A percentile compares a stretch with the other conserved stretches of the same genome.
Conservation (phyloP, 2,888 invertebrate genomes). For the Drosophila borealis region DNA sequence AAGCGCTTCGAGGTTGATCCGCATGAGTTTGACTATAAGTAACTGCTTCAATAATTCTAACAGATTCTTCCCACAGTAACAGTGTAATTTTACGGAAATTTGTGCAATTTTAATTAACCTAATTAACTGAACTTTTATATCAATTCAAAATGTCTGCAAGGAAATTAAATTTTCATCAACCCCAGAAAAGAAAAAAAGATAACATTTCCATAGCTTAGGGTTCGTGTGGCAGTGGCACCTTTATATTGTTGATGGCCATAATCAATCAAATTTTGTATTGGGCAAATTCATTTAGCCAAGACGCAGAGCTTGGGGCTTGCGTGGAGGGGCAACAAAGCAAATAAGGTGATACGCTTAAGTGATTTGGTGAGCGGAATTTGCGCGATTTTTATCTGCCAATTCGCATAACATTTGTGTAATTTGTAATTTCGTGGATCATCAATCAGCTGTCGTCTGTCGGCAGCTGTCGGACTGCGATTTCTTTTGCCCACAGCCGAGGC, state of each 20-base stretch:
- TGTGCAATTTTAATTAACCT: too few species aligned
- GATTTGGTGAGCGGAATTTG: slow-evolving; percentile 42
- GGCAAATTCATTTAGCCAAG: slow-evolving; percentile 34
- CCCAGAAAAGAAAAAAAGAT: not conserved
- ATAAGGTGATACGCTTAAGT: slow-evolving; percentile 70
- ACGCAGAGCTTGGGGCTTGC: not conserved
- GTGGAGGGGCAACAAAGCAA: slow-evolving; percentile 35
- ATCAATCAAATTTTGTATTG: slow-evolving; percentile 63
- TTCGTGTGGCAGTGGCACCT: not conserved
- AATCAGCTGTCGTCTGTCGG: slow-evolving; percentile 62
- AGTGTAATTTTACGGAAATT: too few species aligned
- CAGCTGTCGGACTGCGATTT: slow-evolving; percentile 64
- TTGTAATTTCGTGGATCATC: slow-evolving; percentile 77
- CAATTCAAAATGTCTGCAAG: slow-evolving; percentile 5
- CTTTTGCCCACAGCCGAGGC: slow-evolving; percentile 19
- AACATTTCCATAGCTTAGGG: not conserved
- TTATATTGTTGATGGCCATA: slow-evolving; percentile 41
- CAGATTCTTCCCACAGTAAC: too few species aligned
- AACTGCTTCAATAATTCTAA: too few species aligned
- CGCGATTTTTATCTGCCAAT: slow-evolving; percentile 49
- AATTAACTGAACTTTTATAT: not conserved
- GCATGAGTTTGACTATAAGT: slow-evolving; percentile 89
- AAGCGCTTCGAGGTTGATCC: slow-evolving; percentile 86
- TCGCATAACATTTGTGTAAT: slow-evolving; percentile 73
- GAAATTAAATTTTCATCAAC: not conserved